Evolutionary conservation across 1,140 invertebrate genomes (phyloP), one percentile per base, ranked within the genome.

Genomic region (Bombus turneri): DNA sequence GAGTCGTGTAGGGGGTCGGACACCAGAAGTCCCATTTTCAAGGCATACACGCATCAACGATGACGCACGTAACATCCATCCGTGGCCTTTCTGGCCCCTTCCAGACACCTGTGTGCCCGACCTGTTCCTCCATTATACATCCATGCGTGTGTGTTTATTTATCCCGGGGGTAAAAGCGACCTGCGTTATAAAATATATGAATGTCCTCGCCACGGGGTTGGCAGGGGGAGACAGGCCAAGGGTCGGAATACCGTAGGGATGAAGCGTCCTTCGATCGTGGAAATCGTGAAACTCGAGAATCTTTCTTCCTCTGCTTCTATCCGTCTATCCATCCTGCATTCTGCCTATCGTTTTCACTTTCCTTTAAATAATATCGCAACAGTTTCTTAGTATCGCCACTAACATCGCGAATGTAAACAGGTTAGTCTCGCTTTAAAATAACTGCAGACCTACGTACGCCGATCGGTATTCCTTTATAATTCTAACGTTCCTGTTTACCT

Each of bases 81-180:
- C 86, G 68, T 86, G 77, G 77, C 85, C 73, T 92, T 77, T 83
- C 90, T 86, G 77, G 64, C 85, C 89, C 93, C 91, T 91, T 90
- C 86, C 77, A 93, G 90, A 93, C 93, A 94, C 93, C 93, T 94
- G 93, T 94, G 91, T 85, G n/a, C 76, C 88, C 91, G 47, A 83
- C 80, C 59, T 87, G 80, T 75, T 81, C 66, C 64, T 28, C 41
- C 10, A 22, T 22, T 66, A 64, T 31, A 39, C 41, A 39, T 28
- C 31, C 39, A 12, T 59, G 87, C 84, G 85, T 81, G 86, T 92
- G 91, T 88, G 86, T 93, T 93, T 93, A 94, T 94, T 92, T 91
- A 91, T 93, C 90, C 91, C 59, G 87, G 88, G 88, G 79, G 84
- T 73, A 87, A 71, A 85, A 74, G 64, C 73, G 84, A 92, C 87